Evolutionary conservation across 2,113 vertebrate genomes (phyloP).

Genomic region (Apteryx owenii): DNA sequence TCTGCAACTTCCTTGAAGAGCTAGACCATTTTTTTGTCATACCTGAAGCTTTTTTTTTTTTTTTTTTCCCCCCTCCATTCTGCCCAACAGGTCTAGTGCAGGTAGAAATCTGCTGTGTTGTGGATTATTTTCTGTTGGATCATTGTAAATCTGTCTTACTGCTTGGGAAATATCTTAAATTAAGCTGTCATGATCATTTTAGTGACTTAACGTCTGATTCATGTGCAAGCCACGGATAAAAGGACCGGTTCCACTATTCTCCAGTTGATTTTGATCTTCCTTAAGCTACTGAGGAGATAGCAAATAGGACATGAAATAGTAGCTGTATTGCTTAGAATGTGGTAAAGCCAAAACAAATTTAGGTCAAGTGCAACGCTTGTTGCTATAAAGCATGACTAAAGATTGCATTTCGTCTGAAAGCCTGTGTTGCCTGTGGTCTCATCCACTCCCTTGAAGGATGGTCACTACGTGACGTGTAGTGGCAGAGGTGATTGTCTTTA

Average conservation of each 20-base stretch:
- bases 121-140: not conserved
- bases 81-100: not conserved
- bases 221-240: not conserved
- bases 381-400: not conserved
- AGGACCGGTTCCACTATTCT: not conserved
- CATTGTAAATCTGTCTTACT: not conserved
- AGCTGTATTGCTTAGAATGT: not conserved
- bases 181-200: not conserved
- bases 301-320: not conserved
- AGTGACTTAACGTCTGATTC: not conserved
- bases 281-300: not conserved
- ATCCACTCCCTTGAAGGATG: not conserved
- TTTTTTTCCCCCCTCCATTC: not conserved
- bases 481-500: not conserved
- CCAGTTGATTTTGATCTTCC: not conserved
- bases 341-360: not conserved
- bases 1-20: not conserved
- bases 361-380: not conserved
- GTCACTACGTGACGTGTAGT: not conserved
- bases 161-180: not conserved
- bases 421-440: accelerated
- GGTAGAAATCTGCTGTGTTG: not conserved
- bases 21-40: not conserved
- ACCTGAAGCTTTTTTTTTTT: not conserved
- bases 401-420: not conserved